A percentile compares a stretch with the other conserved stretches of the same genome.
These are phyloP conservation scores for Oncorhynchus keta DNA, from an alignment of 2,113 vertebrate species.

Conservation along the genomic window DNA sequence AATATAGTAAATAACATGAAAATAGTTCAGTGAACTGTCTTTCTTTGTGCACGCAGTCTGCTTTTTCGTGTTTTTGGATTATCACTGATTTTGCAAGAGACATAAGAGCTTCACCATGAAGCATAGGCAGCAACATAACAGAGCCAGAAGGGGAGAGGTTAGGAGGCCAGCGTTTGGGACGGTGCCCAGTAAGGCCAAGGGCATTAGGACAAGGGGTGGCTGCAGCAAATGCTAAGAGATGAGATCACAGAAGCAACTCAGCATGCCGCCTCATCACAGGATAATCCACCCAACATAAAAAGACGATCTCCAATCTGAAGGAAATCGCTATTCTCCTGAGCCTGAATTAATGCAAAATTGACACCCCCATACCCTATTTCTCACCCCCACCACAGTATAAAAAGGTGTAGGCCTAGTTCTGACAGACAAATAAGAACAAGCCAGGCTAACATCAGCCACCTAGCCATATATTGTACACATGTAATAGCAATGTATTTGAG, in stretches of 20 bases:
- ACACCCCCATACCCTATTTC: conserved; percentile 37
- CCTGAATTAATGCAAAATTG: conserved; percentile 35
- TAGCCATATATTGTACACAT: conserved; percentile 15
- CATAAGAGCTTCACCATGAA: no score
- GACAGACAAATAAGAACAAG: no score
- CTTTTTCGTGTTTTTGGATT: no score
- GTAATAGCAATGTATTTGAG: background rate
- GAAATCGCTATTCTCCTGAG: conserved; percentile 52
- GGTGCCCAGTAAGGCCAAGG: conserved; percentile 44
- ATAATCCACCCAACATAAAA: conserved; percentile 63
- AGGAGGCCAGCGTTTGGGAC: conserved; percentile 23
- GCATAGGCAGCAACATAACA: background rate
- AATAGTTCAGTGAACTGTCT: no score
- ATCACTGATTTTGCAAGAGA: no score
- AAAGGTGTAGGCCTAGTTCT: background rate
- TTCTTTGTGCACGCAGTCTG: no score
- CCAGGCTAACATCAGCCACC: background rate
- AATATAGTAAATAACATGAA: no score
- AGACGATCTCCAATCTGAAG: conserved; percentile 49
- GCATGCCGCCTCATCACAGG: conserved; percentile 58
- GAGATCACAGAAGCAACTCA: conserved; percentile 54
- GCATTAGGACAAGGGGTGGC: conserved; percentile 29
- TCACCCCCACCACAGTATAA: conserved; percentile 9
- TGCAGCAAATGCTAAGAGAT: conserved; percentile 40
- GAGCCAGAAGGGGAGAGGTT: conserved; percentile 4